Evolutionary conservation across 2,888 invertebrate genomes (phyloP), one percentile per base, ranked within the genome.

Genomic region (Autographa pulchrina): DNA sequence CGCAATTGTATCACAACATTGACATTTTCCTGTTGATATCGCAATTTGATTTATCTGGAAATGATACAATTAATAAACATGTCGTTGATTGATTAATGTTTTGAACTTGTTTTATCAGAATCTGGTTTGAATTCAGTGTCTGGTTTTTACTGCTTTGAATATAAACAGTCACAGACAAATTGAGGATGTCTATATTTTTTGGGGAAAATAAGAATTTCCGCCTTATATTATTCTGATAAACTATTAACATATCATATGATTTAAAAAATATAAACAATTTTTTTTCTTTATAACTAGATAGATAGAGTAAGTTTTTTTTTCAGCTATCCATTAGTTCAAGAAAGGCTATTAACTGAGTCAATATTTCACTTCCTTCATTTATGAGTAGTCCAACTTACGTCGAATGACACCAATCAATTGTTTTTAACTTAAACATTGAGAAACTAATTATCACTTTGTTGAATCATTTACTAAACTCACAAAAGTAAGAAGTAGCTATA

Each of bases 1-100:
- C 59, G 38, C 52, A 67, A 73, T 62, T 70, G 62, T 68, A 71
- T 68, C 73, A 65, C 67, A 75, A 73, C 52, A 71, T 72, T 68
- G 48, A 41, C 48, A 60, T 66, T 59, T 63, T 79, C 60, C 67
- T 56, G 65, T 79, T 60, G 62, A 52, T 64, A 75, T 67, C 64
- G 70, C 16, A 67, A 65, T 62, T 79, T 65, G 58, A 77, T 75
- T 38, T 65, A 56, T 18, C 61, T 77, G 32, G 38, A 48, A 35
- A 68, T 66, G 41, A 52, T 60, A 35, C 60, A 25, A n/a, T 0
- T 67, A 77, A 66, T 64, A 64, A 52, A 38, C 35, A 35, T 41
- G 59, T 52, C 31, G 18, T n/a, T 20, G 54, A 54, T 74, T 65
- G 41, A 60, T 78, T 68, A 60, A 32, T 62, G 13, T 77, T 48